phyloP scores from a whole-genome alignment of 2,113 vertebrate genomes.

The Tetrao urogallus region DNA sequence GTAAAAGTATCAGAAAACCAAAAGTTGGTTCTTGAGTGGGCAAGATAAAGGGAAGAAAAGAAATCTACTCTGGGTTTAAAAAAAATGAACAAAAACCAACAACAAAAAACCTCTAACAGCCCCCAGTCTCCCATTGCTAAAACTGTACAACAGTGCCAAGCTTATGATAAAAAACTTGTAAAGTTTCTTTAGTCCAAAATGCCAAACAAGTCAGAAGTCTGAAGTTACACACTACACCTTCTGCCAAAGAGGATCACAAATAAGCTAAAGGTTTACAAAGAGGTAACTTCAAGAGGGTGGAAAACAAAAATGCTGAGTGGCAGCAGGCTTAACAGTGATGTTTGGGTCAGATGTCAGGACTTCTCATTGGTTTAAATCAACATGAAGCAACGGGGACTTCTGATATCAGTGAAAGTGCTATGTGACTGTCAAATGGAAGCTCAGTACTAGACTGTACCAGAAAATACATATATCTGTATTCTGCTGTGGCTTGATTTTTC shows the following conservation, averaged over 20 bases:
- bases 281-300: not conserved
- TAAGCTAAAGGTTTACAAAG: not conserved
- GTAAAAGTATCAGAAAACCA: conserved; percentile 8
- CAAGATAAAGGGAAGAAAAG: not conserved
- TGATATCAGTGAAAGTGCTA: not conserved
- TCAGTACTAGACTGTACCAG: not conserved
- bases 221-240: not conserved
- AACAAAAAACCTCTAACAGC: not conserved
- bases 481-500: not conserved
- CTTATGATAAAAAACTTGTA: not conserved
- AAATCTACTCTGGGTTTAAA: not conserved
- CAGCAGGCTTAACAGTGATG: not conserved
- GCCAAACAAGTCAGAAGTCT: not conserved
- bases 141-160: not conserved
- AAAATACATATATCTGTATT: not conserved
- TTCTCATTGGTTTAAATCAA: not conserved
- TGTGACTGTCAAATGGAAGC: not conserved
- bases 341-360: not conserved
- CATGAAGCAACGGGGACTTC: not conserved
- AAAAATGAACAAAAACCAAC: not conserved
- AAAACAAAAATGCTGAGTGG: not conserved
- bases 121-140: not conserved
- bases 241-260: not conserved
- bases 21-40: not conserved
- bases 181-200: not conserved